phyloP scores from a whole-genome alignment of 2,888 invertebrate genomes.

The Prosopocoilus inquinatus region DNA sequence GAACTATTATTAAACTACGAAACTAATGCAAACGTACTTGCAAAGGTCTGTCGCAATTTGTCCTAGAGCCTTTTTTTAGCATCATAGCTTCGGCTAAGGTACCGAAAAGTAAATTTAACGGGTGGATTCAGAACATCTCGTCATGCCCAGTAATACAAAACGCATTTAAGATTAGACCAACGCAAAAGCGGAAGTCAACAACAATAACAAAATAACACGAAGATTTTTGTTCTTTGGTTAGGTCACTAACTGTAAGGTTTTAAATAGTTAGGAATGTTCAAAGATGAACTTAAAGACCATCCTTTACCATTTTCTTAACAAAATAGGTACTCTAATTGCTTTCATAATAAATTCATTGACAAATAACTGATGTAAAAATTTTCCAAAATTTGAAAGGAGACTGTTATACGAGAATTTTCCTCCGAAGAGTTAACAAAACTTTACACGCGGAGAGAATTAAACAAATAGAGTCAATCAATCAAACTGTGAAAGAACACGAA shows the following conservation, averaged over 20 bases:
- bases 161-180: constrained; percentile 7
- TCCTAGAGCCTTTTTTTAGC: constrained; percentile 36
- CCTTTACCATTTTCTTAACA: neutral
- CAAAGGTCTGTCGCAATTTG: constrained; percentile 42
- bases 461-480: no score
- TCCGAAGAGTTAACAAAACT: no score
- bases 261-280: no score
- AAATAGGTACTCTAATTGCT: neutral
- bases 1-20: neutral
- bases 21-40: constrained; percentile 32
- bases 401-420: no score
- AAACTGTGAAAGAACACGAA: no score
- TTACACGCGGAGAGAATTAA: no score
- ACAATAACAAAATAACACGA: constrained; percentile 7
- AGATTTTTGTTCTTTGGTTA: neutral
- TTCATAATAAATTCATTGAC: neutral
- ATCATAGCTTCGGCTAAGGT: constrained; percentile 36
- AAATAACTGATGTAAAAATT: no score
- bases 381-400: no score
- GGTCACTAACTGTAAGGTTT: no score
- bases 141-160: constrained; percentile 42
- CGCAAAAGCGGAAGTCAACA: neutral
- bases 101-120: constrained; percentile 43
- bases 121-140: constrained; percentile 44
- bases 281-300: no score